Evolutionary conservation across 1,140 invertebrate species (phyloP).

Genomic region (Periplaneta americana): DNA sequence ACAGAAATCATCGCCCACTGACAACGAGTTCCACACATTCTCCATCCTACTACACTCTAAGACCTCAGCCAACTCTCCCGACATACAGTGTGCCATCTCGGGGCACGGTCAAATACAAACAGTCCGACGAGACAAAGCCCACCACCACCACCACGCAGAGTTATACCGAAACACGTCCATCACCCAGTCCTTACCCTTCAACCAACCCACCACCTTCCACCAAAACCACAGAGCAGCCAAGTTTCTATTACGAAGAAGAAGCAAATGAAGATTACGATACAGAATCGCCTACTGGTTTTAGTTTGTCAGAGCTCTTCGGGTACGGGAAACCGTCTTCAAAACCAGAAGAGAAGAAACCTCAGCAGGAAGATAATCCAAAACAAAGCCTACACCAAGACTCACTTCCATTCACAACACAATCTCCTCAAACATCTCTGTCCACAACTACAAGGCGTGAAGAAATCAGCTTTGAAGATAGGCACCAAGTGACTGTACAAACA

Average conservation of each 20-base stretch:
- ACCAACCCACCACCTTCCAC: not conserved
- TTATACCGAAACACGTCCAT: not conserved
- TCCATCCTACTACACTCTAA: slow-evolving; percentile 33
- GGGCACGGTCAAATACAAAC: slow-evolving; percentile 1
- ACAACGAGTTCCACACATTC: slow-evolving; percentile 30
- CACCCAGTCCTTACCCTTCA: not conserved
- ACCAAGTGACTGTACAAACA: not conserved
- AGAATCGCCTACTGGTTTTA: not conserved
- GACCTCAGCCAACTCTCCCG: slow-evolving; percentile 24
- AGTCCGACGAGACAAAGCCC: not conserved
- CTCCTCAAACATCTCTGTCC: too few species aligned
- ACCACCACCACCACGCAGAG: not conserved
- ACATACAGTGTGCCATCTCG: slow-evolving; percentile 25
- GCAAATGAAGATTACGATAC: not conserved
- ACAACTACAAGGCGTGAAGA: not conserved
- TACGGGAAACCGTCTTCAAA: not conserved
- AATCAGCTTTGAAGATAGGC: not conserved
- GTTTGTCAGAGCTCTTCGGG: not conserved
- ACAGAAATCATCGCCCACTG: slow-evolving; percentile 39
- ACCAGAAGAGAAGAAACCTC: not conserved
- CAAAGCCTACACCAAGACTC: not conserved
- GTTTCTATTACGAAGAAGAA: not conserved
- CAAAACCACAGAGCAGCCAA: not conserved
- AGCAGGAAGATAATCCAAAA: not conserved
- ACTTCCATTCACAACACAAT: not conserved